Evolutionary conservation across 2,113 vertebrate genomes (phyloP), one percentile per base, ranked within the genome.

Genomic region (Psophia crepitans): DNA sequence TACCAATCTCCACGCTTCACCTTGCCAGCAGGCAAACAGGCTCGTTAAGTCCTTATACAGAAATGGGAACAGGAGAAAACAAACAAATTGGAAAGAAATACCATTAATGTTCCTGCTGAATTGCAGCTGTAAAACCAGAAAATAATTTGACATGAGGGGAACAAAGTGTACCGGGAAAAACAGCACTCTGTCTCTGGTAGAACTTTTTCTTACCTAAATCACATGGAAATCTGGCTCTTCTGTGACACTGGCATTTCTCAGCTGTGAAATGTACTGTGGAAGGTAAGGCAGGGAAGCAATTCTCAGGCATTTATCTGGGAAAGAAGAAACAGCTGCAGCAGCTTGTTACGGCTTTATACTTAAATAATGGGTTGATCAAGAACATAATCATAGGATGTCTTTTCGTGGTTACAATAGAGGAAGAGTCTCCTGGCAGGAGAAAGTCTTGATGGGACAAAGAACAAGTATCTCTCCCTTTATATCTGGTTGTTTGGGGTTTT

Each of bases 281-380:
- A 89, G 49, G 89, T 82, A 57, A 70, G 53, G 53, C 81, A 82
- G 39, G 32, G 58, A 84, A 89, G 61, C 32, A 49, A 64, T 56
- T 75, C 57, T 84, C 53, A 57, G 74, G n/a, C 54, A n/a, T 57
- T 76, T 70, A 32, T 60, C 80, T 88, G 41, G 14, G 41, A 65
- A 85, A 79, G 43, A 56, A 94, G 73, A 91, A 97, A 88, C 94
- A 97, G 79, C 94, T 96, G 94, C 85, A 80, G 71, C 66, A n/a
- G 65, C 44, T 90, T 82, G 60, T 74, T 81, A 69, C 2, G 3
- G 54, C 32, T 69, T 90, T 79, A 76, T 30, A 63, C 58, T 83
- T 54, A 61, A 66, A 37, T 8, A 63, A 22, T 37, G 24, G 9
- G 19, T 43, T 53, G 57, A 26, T 63, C 2, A 28, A 64, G 60